phyloP scores from a whole-genome alignment of 2,888 invertebrate species.

The Apodemia mormo region DNA sequence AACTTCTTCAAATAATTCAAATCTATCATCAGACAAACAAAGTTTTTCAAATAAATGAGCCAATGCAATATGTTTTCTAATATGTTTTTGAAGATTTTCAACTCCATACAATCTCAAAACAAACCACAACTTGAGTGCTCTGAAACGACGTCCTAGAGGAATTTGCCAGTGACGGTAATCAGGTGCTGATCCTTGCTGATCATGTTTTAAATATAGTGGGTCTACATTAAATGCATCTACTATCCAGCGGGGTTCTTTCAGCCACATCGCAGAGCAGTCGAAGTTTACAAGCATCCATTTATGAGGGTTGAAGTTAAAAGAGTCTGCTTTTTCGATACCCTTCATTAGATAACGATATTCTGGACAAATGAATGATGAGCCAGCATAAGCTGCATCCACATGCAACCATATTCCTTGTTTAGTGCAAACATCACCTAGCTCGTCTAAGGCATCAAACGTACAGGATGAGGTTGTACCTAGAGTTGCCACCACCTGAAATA shows the following conservation, averaged over 20 bases:
- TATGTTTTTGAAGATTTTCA: conserved; percentile 92
- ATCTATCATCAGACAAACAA: conserved; percentile 88
- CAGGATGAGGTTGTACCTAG: conserved; percentile 98
- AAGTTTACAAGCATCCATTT: conserved; percentile 99
- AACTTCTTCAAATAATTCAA: conserved; percentile 94
- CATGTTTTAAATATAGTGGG: conserved; percentile 97
- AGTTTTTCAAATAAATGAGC: conserved; percentile 94
- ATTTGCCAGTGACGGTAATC: conserved; percentile 99
- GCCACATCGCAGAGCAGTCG: conserved; percentile 99
- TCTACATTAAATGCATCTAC: conserved; percentile 98
- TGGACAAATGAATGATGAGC: conserved; percentile 97
- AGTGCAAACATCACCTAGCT: conserved; percentile 94
- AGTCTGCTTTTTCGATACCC: conserved; percentile 94
- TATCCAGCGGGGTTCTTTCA: conserved; percentile 93
- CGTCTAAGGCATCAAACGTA: conserved; percentile 94
- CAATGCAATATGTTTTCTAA: conserved; percentile 91
- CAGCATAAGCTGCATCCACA: conserved; percentile 98
- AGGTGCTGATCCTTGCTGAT: conserved; percentile 93
- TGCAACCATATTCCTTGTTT: conserved; percentile 93
- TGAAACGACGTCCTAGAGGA: conserved; percentile 94
- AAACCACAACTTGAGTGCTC: conserved; percentile 97
- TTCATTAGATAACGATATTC: conserved; percentile 96
- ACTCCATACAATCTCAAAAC: conserved; percentile 94
- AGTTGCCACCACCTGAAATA: conserved; percentile 88
- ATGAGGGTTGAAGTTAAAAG: conserved; percentile 99